These are phyloP conservation scores for Etheostoma cragini DNA, from an alignment of 2,113 vertebrate genomes.

Conservation along the genomic window DNA sequence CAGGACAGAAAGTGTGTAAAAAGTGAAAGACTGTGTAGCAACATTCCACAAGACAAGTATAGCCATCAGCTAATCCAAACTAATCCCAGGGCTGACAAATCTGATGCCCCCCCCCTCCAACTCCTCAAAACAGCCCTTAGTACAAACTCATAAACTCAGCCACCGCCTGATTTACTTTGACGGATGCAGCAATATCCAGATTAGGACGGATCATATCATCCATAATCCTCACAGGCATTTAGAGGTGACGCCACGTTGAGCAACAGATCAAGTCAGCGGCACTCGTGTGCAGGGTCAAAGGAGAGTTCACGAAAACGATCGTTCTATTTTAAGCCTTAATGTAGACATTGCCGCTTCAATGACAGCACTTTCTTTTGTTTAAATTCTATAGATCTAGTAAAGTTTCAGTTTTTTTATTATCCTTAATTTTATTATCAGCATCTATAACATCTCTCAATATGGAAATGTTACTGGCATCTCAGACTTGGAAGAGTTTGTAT, in stretches of 20 bases:
- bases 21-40: slow-evolving; percentile 5
- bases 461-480: not conserved
- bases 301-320: not conserved
- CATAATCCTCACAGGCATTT: slow-evolving; percentile 53
- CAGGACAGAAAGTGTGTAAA: not conserved
- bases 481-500: not conserved
- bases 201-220: slow-evolving; percentile 41
- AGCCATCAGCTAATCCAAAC: slow-evolving; percentile 54
- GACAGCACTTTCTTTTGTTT: not conserved
- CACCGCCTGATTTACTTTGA: slow-evolving; percentile 19
- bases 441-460: not conserved
- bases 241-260: slow-evolving; percentile 21
- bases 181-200: slow-evolving; percentile 38
- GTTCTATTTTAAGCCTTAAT: slow-evolving; percentile 10
- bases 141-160: slow-evolving; percentile 39
- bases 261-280: slow-evolving; percentile 21
- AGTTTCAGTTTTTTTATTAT: not conserved
- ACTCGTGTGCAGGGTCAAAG: not conserved
- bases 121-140: not conserved
- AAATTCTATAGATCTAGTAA: not conserved
- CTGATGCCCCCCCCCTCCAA: not conserved
- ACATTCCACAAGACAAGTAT: slow-evolving; percentile 33
- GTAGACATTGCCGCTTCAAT: not conserved
- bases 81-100: slow-evolving; percentile 44
- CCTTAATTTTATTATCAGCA: not conserved